Conservation (phyloP, 23 tunicate genomes). For the Diplosoma virens region DNA sequence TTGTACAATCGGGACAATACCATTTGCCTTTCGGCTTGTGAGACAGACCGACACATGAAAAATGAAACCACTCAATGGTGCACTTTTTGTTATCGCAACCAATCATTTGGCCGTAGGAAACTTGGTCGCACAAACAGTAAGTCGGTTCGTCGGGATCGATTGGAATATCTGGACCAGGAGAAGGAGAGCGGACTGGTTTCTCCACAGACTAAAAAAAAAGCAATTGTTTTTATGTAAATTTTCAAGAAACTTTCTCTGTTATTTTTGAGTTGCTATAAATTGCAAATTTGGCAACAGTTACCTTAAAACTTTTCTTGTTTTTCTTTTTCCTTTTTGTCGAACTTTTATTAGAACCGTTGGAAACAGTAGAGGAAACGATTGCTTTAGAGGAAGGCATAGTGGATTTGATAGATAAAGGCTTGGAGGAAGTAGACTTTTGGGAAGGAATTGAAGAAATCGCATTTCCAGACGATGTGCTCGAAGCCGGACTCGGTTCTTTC, state of each 20-base stretch:
- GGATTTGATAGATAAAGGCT: not conserved
- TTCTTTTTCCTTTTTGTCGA: conserved; percentile 28
- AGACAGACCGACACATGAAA: conserved; percentile 79
- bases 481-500: conserved; percentile 24
- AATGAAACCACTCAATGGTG: conserved; percentile 90
- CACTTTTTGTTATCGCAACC: conserved; percentile 95
- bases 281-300: too few relatives aligned
- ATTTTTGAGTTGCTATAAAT: too few relatives aligned
- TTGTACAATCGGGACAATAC: conserved; percentile 82
- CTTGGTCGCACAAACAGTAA: conserved; percentile 93
- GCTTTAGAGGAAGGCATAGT: not conserved
- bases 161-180: conserved; percentile 67
- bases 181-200: conserved; percentile 49
- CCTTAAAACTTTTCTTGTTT: conserved; percentile 40
- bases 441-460: not conserved
- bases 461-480: conserved; percentile 24
- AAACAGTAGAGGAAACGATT: not conserved
- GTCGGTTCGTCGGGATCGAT: conserved; percentile 98
- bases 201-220: conserved; percentile 10
- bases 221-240: not conserved
- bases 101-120: conserved; percentile 94
- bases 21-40: conserved; percentile 89
- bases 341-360: conserved; percentile 6
- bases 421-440: conserved; percentile 4
- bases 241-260: too few relatives aligned